Conservation (phyloP, 1,140 invertebrate genomes). For the Proales similis region DNA sequence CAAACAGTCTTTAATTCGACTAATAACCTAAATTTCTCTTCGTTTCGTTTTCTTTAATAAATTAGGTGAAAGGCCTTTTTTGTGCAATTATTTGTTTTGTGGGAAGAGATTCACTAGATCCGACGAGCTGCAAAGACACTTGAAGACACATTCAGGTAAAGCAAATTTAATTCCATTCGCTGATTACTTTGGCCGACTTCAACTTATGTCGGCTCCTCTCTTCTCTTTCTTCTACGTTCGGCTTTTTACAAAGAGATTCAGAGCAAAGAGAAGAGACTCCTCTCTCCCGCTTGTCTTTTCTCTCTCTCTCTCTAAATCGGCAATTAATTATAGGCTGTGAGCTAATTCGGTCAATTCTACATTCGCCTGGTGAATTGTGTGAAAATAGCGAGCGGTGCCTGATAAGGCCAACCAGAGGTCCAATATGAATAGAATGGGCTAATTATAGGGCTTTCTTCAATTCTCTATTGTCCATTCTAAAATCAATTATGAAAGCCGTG, state of each 20-base stretch:
- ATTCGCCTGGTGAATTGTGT: too few species aligned
- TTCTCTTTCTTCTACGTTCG: slow-evolving; percentile 14
- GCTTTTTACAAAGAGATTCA: background rate
- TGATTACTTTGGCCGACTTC: slow-evolving; percentile 15
- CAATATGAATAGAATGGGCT: too few species aligned
- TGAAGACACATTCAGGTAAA: slow-evolving; percentile 71
- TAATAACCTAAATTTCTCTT: slow-evolving; percentile 18
- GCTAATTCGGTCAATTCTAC: too few species aligned
- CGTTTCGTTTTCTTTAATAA: slow-evolving; percentile 8
- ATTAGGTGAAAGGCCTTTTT: slow-evolving; percentile 46
- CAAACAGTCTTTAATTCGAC: too few species aligned
- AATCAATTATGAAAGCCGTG: too few species aligned
- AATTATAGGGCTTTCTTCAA: too few species aligned
- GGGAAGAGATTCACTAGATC: slow-evolving; percentile 81
- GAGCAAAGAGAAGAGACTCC: slow-evolving; percentile 9
- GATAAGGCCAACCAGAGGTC: too few species aligned
- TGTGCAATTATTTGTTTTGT: slow-evolving; percentile 78
- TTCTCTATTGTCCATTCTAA: too few species aligned
- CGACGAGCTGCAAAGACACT: slow-evolving; percentile 82
- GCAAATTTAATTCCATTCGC: too few species aligned
- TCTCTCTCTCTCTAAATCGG: too few species aligned
- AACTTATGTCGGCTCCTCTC: slow-evolving; percentile 27
- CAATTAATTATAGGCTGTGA: too few species aligned
- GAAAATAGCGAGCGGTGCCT: too few species aligned
- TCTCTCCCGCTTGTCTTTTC: slow-evolving; percentile 9